Conservation (phyloP, 1,140 invertebrate species). For the Eulimnadia texana region DNA sequence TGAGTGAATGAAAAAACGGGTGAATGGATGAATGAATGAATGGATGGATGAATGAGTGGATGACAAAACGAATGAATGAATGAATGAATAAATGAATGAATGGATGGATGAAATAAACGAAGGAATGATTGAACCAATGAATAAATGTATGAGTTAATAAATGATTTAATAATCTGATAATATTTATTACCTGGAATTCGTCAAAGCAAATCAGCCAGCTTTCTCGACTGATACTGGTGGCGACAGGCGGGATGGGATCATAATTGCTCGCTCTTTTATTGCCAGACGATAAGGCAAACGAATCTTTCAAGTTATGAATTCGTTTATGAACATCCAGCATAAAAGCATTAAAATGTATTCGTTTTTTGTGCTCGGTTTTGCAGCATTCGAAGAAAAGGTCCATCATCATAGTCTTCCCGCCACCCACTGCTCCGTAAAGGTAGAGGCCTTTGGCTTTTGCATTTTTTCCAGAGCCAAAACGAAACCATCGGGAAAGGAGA, state of each 20-base stretch:
- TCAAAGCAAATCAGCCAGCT: constrained; percentile 94
- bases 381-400: constrained; percentile 84
- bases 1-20: too few species aligned
- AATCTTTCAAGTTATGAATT: constrained; percentile 65
- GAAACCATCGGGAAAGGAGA: constrained; percentile 26
- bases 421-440: constrained; percentile 71
- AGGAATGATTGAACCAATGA: too few species aligned
- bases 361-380: constrained; percentile 46
- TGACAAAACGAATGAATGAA: too few species aligned
- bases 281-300: constrained; percentile 33
- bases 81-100: too few species aligned
- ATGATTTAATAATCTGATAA: neutral
- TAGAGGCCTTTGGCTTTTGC: constrained; percentile 59
- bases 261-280: constrained; percentile 33
- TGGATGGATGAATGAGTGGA: too few species aligned
- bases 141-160: constrained; percentile 12
- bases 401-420: constrained; percentile 98
- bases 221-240: constrained; percentile 63
- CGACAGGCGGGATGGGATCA: constrained; percentile 92
- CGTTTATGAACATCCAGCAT: constrained; percentile 89
- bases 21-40: too few species aligned
- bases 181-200: constrained; percentile 79
- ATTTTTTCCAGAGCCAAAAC: constrained; percentile 31
- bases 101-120: too few species aligned
- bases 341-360: constrained; percentile 94